Conservation (phyloP, 2,113 vertebrate genomes). For the Psilopsiagon aymara region DNA sequence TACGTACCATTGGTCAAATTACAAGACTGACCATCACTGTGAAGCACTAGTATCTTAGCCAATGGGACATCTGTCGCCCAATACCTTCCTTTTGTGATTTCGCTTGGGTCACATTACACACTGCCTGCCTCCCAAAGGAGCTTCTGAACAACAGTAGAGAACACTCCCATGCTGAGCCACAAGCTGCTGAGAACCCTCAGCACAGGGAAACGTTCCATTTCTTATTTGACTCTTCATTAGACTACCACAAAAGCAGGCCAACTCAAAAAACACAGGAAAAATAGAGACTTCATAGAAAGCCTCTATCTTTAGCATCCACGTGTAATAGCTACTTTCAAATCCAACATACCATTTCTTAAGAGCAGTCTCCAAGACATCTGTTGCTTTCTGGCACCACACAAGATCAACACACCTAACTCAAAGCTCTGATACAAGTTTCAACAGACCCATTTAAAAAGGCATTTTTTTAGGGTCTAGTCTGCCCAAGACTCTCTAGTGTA, state of each 20-base stretch:
- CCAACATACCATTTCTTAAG: neutral
- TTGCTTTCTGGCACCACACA: neutral
- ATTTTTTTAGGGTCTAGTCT: neutral
- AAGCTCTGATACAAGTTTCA: neutral
- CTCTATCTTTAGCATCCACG: neutral
- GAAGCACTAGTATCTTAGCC: neutral
- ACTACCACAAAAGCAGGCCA: neutral
- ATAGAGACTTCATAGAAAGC: neutral
- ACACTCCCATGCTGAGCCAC: neutral
- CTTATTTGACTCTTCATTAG: neutral
- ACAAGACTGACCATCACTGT: neutral
- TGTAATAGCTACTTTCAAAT: neutral
- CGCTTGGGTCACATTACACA: no score
- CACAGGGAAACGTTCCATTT: rapidly evolving
- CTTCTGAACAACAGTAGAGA: neutral
- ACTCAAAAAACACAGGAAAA: rapidly evolving
- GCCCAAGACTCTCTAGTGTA: rapidly evolving
- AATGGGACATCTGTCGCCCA: neutral
- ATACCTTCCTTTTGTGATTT: neutral
- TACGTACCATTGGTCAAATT: neutral
- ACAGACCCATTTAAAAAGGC: neutral
- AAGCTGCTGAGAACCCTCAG: neutral
- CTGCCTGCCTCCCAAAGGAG: neutral
- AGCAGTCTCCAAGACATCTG: neutral
- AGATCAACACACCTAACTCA: neutral